These are phyloP conservation scores for Orthosia cruda DNA, from an alignment of 2,888 invertebrate genomes.

Conservation along the genomic window DNA sequence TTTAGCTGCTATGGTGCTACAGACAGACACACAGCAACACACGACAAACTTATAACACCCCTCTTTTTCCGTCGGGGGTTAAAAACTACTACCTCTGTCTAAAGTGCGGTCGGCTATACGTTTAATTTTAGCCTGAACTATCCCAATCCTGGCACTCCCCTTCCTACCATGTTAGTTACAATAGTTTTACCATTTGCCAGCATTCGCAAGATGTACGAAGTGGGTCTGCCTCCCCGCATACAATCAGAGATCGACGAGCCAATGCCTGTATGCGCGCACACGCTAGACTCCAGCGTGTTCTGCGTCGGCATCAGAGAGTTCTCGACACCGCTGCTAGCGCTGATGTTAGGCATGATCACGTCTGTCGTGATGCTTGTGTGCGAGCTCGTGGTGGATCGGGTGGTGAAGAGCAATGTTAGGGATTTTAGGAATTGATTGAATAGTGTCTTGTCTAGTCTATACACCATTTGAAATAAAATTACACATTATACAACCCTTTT, in stretches of 20 bases:
- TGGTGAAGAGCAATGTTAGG: slow-evolving; percentile 23
- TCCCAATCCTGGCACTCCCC: too few relatives aligned
- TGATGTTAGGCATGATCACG: slow-evolving; percentile 87
- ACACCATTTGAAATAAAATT: too few relatives aligned
- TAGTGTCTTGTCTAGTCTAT: not conserved
- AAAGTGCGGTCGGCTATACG: not conserved
- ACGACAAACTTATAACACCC: too few relatives aligned
- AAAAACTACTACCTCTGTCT: not conserved
- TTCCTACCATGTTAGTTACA: not conserved
- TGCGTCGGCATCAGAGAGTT: slow-evolving; percentile 92
- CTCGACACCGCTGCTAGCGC: slow-evolving; percentile 90
- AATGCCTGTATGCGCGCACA: slow-evolving; percentile 91
- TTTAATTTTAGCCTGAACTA: not conserved
- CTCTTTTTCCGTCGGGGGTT: too few relatives aligned
- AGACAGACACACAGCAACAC: too few relatives aligned
- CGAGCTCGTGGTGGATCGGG: slow-evolving; percentile 76
- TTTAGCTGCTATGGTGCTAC: too few relatives aligned
- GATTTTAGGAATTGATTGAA: not conserved
- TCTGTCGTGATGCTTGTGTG: slow-evolving; percentile 80
- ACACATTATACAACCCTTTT: too few relatives aligned
- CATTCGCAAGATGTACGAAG: slow-evolving; percentile 91
- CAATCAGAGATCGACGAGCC: slow-evolving; percentile 92
- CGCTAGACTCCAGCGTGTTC: slow-evolving; percentile 85
- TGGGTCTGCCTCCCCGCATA: slow-evolving; percentile 92
- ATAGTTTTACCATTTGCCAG: slow-evolving; percentile 79